Percentiles rank a stretch among this genome's conserved stretches.
These are phyloP conservation scores for cattle (Bos taurus) DNA, from an alignment of 2,113 vertebrate species.

Conservation along the genomic window ARS-UCD2.0 NC_037349.1:56100501-56101000, in stretches of 20 bases:
- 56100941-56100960: conserved; percentile 89
- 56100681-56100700: conserved; percentile 62
- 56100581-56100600: conserved; percentile 76
- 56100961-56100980: conserved; percentile 81
- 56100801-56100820: conserved; percentile 85
- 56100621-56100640: conserved; percentile 61
- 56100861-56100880: conserved; percentile 72
- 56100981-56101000: conserved; percentile 79
- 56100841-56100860: conserved; percentile 83
- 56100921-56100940: conserved; percentile 95
- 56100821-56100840: conserved; percentile 73
- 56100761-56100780: conserved; percentile 80
- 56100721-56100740: conserved; percentile 66
- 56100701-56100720: conserved; percentile 66
- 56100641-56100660: conserved; percentile 41
- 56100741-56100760: conserved; percentile 74
- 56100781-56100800: conserved; percentile 78
- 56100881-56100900: conserved; percentile 98
- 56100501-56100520: conserved; percentile 65
- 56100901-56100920: conserved; percentile 97
- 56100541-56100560: conserved; percentile 86
- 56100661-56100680: conserved; percentile 36
- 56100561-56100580: conserved; percentile 76
- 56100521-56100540: conserved; percentile 74
- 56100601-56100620: conserved; percentile 50